phyloP scores from a whole-genome alignment of 2,797 vertebrate genomes.

The Myripristis murdjan region DNA sequence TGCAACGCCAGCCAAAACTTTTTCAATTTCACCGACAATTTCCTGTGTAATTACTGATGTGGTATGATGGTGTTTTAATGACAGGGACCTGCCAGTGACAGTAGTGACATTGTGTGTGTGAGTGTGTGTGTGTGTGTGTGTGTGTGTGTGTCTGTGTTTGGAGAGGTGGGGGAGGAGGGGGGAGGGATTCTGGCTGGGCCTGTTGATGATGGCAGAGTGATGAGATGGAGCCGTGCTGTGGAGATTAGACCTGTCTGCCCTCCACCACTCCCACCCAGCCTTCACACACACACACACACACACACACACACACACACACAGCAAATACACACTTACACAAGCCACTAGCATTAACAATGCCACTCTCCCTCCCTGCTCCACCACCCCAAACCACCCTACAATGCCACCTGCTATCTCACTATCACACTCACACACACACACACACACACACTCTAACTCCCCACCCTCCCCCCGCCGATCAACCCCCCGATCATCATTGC shows the following conservation, averaged over 20 bases:
- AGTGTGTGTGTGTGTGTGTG: slow-evolving; percentile 37
- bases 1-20: slow-evolving; percentile 85
- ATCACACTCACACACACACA: slow-evolving; percentile 21
- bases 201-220: slow-evolving; percentile 82
- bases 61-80: slow-evolving; percentile 88
- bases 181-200: slow-evolving; percentile 67
- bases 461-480: slow-evolving; percentile 61
- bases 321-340: too few species aligned
- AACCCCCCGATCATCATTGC: slow-evolving; percentile 71
- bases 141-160: slow-evolving; percentile 28
- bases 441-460: slow-evolving; percentile 30
- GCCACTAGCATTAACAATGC: too few species aligned
- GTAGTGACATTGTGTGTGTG: slow-evolving; percentile 73
- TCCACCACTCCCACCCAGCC: slow-evolving; percentile 58
- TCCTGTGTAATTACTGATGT: slow-evolving; percentile 89
- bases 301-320: slow-evolving; percentile 19
- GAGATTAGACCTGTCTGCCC: slow-evolving; percentile 80
- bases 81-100: slow-evolving; percentile 82
- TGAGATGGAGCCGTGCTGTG: slow-evolving; percentile 79
- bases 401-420: too few species aligned
- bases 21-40: slow-evolving; percentile 89
- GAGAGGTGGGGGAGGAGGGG: too few species aligned
- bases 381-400: too few species aligned
- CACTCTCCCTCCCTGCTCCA: too few species aligned
- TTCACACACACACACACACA: slow-evolving; percentile 27